These are phyloP conservation scores for Lampris incognitus DNA, from an alignment of 2,113 vertebrate species.

Conservation along the genomic window DNA sequence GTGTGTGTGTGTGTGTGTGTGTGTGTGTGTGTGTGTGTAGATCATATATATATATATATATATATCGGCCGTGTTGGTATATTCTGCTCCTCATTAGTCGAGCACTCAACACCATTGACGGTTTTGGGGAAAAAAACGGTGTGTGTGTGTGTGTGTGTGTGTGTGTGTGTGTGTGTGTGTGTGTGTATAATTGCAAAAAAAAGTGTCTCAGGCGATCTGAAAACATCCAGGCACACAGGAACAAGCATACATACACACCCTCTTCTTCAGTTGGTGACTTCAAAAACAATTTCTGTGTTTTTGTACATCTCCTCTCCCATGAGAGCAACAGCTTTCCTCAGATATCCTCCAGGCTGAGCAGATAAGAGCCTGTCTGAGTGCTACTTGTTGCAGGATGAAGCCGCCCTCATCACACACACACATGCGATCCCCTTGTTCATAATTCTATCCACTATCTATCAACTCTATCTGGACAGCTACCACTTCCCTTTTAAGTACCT, in stretches of 20 bases:
- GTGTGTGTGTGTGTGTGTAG: too few relatives aligned
- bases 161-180: too few relatives aligned
- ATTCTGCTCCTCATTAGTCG: too few relatives aligned
- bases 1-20: too few relatives aligned
- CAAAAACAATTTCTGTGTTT: conserved; percentile 35
- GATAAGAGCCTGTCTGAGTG: conserved; percentile 78
- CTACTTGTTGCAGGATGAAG: conserved; percentile 79
- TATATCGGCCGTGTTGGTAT: too few relatives aligned
- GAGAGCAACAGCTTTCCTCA: conserved; percentile 59
- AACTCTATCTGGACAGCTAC: conserved; percentile 40
- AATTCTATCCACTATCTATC: conserved; percentile 59
- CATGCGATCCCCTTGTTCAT: conserved; percentile 68
- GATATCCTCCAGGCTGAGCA: conserved; percentile 49
- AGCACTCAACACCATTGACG: too few relatives aligned
- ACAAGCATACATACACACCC: neutral
- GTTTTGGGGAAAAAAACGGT: too few relatives aligned
- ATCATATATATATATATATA: too few relatives aligned
- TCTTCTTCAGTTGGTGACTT: neutral
- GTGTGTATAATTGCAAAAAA: too few relatives aligned
- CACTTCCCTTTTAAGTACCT: conserved; percentile 66
- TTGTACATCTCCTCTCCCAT: conserved; percentile 46
- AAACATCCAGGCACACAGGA: neutral
- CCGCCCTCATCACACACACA: conserved; percentile 76
- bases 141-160: too few relatives aligned
- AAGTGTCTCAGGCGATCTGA: neutral